phyloP scores from a whole-genome alignment of 1,140 invertebrate species.

The Brachionus angularis region DNA sequence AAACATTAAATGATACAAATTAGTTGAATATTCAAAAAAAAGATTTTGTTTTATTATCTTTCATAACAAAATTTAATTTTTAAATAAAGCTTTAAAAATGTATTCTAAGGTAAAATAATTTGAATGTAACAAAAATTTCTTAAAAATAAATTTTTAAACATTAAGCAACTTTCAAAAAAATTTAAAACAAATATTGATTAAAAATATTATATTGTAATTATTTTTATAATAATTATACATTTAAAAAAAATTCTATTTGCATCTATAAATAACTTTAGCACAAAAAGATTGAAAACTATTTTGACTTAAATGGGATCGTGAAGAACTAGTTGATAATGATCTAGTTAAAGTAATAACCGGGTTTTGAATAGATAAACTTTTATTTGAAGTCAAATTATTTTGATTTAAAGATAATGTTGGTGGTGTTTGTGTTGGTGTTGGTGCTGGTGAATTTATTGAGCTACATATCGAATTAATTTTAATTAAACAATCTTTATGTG shows the following conservation, averaged over 20 bases:
- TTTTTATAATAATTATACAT: too few relatives aligned
- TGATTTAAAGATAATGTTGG: neutral
- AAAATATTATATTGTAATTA: too few relatives aligned
- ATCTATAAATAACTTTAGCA: conserved; percentile 11
- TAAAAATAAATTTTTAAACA: too few relatives aligned
- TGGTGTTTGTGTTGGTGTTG: neutral
- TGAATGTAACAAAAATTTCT: too few relatives aligned
- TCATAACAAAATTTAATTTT: too few relatives aligned
- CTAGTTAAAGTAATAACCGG: neutral
- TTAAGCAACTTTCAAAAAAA: too few relatives aligned
- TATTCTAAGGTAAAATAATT: too few relatives aligned
- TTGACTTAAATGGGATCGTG: conserved; percentile 8
- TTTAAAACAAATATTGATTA: too few relatives aligned
- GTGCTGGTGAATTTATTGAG: neutral
- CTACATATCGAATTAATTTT: conserved; percentile 15
- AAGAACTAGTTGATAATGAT: conserved; percentile 7
- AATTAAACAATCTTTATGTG: conserved; percentile 25
- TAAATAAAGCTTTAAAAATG: too few relatives aligned
- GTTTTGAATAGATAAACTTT: too few relatives aligned
- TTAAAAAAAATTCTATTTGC: too few relatives aligned
- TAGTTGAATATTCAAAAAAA: neutral
- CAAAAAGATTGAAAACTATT: neutral
- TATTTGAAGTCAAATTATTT: too few relatives aligned
- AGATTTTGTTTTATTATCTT: neutral
- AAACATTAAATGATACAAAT: neutral